Conservation (phyloP, 2,797 vertebrate genomes). For the Sebastes vulpes region DNA sequence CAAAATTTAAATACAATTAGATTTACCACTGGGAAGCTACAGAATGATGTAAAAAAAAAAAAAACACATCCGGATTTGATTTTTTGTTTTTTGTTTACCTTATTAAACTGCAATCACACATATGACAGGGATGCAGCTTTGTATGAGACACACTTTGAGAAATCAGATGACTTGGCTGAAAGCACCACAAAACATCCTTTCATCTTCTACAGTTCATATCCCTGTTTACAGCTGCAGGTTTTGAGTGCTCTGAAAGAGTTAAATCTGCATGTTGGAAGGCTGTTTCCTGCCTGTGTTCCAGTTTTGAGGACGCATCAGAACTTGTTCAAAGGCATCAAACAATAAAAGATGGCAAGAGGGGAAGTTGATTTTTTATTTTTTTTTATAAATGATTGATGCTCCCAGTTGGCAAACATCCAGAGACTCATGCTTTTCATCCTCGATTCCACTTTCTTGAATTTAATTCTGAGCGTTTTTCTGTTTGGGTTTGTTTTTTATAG, state of each 20-base stretch:
- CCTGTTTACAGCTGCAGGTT: constrained; percentile 5
- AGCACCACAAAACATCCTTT: neutral
- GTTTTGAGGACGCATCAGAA: constrained; percentile 50
- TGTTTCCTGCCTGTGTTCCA: constrained; percentile 44
- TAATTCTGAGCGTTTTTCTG: constrained; percentile 25
- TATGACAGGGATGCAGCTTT: neutral
- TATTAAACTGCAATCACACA: constrained; percentile 11
- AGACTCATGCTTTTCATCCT: constrained; percentile 48
- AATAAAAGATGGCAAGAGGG: constrained; percentile 42
- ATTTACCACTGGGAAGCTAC: too few species aligned
- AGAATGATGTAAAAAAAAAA: too few species aligned
- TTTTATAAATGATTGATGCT: constrained; percentile 65
- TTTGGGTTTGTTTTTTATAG: constrained; percentile 20
- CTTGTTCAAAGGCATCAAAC: constrained; percentile 68
- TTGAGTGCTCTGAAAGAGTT: constrained; percentile 2
- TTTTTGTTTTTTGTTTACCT: neutral
- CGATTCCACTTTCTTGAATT: constrained; percentile 25
- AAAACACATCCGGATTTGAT: neutral
- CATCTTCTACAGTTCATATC: neutral
- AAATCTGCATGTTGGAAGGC: constrained; percentile 15
- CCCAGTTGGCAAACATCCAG: constrained; percentile 54
- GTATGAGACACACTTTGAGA: neutral
- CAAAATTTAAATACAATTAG: too few species aligned
- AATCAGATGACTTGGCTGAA: neutral
- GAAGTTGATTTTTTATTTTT: constrained; percentile 27